A percentile compares a stretch with the other conserved stretches of the same genome.
Conservation (phyloP, 2,797 vertebrate genomes). For the Notolabrus celidotus region DNA sequence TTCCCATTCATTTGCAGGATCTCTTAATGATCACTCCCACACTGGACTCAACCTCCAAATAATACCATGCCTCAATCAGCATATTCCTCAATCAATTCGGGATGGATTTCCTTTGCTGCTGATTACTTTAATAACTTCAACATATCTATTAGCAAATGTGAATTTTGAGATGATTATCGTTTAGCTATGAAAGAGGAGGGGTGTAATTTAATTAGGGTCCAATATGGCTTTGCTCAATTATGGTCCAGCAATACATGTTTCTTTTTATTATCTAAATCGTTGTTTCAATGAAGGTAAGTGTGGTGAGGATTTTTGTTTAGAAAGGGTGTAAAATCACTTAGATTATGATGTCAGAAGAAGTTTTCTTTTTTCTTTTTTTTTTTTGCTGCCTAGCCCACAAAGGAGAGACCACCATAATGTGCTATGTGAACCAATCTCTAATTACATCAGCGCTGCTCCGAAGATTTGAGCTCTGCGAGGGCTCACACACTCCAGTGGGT, state of each 20-base stretch:
- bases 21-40: slow-evolving; percentile 84
- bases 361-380: slow-evolving; percentile 39
- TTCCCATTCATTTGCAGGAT: slow-evolving; percentile 79
- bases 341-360: slow-evolving; percentile 47
- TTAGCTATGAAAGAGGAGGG: slow-evolving; percentile 66
- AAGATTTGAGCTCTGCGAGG: slow-evolving; percentile 54
- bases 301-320: slow-evolving; percentile 12
- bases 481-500: slow-evolving; percentile 54
- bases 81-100: slow-evolving; percentile 82
- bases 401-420: slow-evolving; percentile 54
- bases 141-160: slow-evolving; percentile 79
- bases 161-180: slow-evolving; percentile 76
- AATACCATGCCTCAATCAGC: slow-evolving; percentile 78
- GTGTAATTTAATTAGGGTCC: slow-evolving; percentile 75
- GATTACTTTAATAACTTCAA: slow-evolving; percentile 82
- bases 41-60: slow-evolving; percentile 78
- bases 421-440: slow-evolving; percentile 65
- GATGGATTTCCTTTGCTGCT: slow-evolving; percentile 79
- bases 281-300: slow-evolving; percentile 60
- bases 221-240: slow-evolving; percentile 67
- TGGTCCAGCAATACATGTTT: slow-evolving; percentile 33
- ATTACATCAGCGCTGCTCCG: slow-evolving; percentile 63
- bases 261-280: slow-evolving; percentile 70
- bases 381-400: slow-evolving; percentile 52
- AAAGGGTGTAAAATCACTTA: slow-evolving; percentile 40